Evolutionary conservation across 2,113 vertebrate genomes (phyloP), one percentile per base, ranked within the genome.

Genomic region (Arothron firmamentum): DNA sequence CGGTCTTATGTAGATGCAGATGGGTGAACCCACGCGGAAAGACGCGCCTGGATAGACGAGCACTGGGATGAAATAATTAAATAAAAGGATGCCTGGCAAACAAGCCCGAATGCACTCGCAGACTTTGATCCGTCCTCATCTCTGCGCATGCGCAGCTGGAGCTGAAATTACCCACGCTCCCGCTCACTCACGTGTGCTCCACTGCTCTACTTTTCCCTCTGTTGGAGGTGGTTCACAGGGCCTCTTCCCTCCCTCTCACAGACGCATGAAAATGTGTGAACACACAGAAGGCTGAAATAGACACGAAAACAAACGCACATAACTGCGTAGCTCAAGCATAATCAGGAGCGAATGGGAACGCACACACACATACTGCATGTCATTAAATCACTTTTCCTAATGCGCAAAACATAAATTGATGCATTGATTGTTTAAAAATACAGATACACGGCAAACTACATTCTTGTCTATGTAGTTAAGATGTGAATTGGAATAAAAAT

Each of bases 191-290:
- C 81, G 78, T 86, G 83, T 72, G 86, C 79, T 82, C 86, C 82
- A 88, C 79, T 88, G 81, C 84, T 88, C 86, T 85, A 88, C 78
- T 88, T 85, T 84, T 18, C 66, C 54, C 52, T 61, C 65, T 56
- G 62, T 51, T 59, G 52, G 57, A 83, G 59, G 47, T 59, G 53
- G 52, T 53, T 83, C 54, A 51, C 64, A n/a, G 19, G 63, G 68
- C 63, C 49, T 63, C 34, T 57, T 52, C 51, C 47, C 72, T 20
- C 53, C 10, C 49, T 51, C 50, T 38, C n/a, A 49, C 38, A 62
- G 43, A 57, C 63, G 45, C n/a, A 53, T 28, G 17, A n/a, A 51
- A 16, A 62, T 46, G 56, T 18, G 23, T 17, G 51, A 13, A 48
- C 20, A 50, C 25, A 47, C 43, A 49, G 21, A 38, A 19, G 3